Conservation (phyloP, 2,113 vertebrate species). For the Mustela lutreola region DNA sequence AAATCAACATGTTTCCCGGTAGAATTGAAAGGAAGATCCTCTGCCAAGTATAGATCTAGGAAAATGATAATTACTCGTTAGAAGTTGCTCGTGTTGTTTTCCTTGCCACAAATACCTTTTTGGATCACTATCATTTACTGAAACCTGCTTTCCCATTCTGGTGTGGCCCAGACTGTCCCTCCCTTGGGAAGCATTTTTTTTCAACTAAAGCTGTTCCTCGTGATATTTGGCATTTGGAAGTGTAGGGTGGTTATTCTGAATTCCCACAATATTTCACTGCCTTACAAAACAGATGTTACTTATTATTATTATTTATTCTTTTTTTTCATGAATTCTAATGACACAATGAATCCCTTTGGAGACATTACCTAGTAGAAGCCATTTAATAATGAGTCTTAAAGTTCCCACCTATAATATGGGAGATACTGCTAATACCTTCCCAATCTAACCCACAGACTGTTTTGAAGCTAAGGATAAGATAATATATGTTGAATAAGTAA, state of each 20-base stretch:
- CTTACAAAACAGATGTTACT: neutral
- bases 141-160: neutral
- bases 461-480: slow-evolving; percentile 11
- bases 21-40: neutral
- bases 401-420: neutral
- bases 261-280: neutral
- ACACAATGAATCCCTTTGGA: neutral
- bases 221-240: neutral
- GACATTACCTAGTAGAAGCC: neutral
- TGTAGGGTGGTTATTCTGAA: neutral
- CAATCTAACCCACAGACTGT: neutral
- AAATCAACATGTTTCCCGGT: neutral
- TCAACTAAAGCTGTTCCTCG: neutral
- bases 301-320: neutral
- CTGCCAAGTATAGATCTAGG: neutral
- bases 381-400: neutral
- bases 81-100: neutral
- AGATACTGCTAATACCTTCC: neutral
- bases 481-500: neutral
- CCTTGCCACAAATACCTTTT: neutral
- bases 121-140: neutral
- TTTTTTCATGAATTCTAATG: neutral
- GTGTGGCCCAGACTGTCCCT: neutral
- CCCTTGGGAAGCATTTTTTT: neutral
- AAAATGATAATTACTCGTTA: neutral